Evolutionary conservation across 2,113 vertebrate genomes (phyloP).

Genomic region (Peromyscus polionotus): DNA sequence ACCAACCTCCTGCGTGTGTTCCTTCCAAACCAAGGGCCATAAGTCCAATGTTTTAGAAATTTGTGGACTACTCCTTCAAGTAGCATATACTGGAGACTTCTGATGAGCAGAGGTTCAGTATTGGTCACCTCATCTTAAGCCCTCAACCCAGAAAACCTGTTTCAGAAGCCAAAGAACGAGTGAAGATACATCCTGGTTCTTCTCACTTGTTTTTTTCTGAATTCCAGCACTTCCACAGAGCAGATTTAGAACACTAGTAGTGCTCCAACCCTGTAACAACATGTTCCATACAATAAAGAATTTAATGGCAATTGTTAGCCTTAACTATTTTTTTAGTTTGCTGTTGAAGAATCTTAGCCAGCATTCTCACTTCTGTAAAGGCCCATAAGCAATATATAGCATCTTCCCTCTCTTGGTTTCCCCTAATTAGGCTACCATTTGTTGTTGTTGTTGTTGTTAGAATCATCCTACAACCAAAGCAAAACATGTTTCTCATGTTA

Average conservation of each 20-base stretch:
- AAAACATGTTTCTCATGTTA: background rate
- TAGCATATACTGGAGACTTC: background rate
- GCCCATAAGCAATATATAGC: background rate
- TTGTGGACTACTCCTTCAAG: background rate
- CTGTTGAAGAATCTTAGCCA: background rate
- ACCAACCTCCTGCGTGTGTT: background rate
- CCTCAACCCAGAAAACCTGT: background rate
- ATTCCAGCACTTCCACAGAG: background rate
- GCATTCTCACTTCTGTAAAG: background rate
- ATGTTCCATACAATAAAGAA: background rate
- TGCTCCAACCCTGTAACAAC: background rate
- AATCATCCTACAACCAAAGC: background rate
- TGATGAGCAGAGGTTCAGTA: background rate
- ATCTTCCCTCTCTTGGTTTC: background rate
- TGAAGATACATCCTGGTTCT: background rate
- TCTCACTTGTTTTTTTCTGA: background rate
- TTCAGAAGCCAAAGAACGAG: background rate
- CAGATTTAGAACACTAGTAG: background rate
- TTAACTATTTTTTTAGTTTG: background rate
- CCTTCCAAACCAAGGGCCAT: background rate
- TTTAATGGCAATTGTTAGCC: background rate
- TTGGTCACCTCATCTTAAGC: background rate
- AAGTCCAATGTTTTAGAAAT: background rate
- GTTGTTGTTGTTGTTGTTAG: background rate
- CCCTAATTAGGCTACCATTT: background rate